These are phyloP conservation scores for Solenopsis fugax DNA, from an alignment of 1,140 invertebrate species.

Conservation along the genomic window DNA sequence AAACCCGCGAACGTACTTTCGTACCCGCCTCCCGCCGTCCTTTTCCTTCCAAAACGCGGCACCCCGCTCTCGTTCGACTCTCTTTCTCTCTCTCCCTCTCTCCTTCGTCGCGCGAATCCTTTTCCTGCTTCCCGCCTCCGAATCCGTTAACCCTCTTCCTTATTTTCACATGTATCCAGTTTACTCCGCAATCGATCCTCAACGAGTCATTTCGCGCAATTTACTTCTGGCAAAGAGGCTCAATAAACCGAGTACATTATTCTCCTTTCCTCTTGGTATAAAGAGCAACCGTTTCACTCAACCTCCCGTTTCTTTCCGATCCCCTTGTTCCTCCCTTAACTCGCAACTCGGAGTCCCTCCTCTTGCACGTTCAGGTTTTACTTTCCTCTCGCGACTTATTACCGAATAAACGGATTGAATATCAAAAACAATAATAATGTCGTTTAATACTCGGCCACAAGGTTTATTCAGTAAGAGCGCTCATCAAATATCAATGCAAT, in stretches of 20 bases:
- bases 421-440: slow-evolving; percentile 24
- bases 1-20: slow-evolving; percentile 41
- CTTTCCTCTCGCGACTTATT: slow-evolving; percentile 10
- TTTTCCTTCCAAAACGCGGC: slow-evolving; percentile 11
- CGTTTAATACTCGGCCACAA: slow-evolving; percentile 4
- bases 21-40: not conserved
- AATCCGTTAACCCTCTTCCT: not conserved
- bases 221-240: not conserved
- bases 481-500: not conserved
- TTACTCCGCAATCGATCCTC: slow-evolving; percentile 29
- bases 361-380: slow-evolving; percentile 20
- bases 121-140: slow-evolving; percentile 63
- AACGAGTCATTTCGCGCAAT: slow-evolving; percentile 14
- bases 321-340: slow-evolving; percentile 33
- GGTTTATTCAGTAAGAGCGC: slow-evolving; percentile 31
- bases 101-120: slow-evolving; percentile 43
- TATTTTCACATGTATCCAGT: slow-evolving; percentile 16
- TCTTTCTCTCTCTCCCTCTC: slow-evolving; percentile 2
- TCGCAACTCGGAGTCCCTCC: not conserved
- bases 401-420: slow-evolving; percentile 27
- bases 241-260: slow-evolving; percentile 42
- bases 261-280: not conserved
- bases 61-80: not conserved
- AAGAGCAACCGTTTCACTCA: not conserved
- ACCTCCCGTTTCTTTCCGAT: slow-evolving; percentile 2